Evolutionary conservation across 2,888 invertebrate genomes (phyloP), one percentile per base, ranked within the genome.

Genomic region (Megamerina dolium): DNA sequence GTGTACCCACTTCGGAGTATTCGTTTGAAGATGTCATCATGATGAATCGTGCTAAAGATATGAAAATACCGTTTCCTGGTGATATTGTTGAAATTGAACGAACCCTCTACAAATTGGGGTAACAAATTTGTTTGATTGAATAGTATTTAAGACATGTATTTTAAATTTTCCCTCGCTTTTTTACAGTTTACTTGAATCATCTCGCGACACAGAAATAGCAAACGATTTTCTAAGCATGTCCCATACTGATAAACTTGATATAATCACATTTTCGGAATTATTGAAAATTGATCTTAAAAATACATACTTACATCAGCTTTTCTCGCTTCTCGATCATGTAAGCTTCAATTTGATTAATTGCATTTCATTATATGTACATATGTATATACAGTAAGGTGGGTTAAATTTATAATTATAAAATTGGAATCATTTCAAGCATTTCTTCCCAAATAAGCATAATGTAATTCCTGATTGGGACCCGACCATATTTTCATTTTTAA

Each of bases 21-120:
- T 87, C 92, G 0, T 94, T 88, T 68, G 91, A 93, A 63, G 94
- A 94, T 72, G 92, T 92, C 56, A 80, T 86, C 32, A 75, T 92
- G 47, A 87, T 92, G 74, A 81, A 81, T 40, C 80, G 83, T 57
- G 91, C 91, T n/a, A 85, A 85, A 63, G 83, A 85, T 57, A 78
- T 91, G 60, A 83, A 87, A 55, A 75, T 92, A 21, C 89, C 90
- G 0, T 78, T 80, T 52, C 83, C 85, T 1, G 77, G 83, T 3
- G 78, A 79, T 17, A 77, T 85, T 35, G 80, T 92, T 12, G 89
- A 91, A 67, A 82, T 89, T 46, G 80, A 82, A 59, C 87, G 87
- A 56, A 72, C 88, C n/a, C 75, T 90, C 31, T 77, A 78, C 37
- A 79, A 80, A 57, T 75, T 91, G 12, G 86, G 87, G 87, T 92